A percentile compares a stretch with the other conserved stretches of the same genome.
phyloP scores from a whole-genome alignment of 2,797 vertebrate genomes.

The Spinus olivaceus region DNA sequence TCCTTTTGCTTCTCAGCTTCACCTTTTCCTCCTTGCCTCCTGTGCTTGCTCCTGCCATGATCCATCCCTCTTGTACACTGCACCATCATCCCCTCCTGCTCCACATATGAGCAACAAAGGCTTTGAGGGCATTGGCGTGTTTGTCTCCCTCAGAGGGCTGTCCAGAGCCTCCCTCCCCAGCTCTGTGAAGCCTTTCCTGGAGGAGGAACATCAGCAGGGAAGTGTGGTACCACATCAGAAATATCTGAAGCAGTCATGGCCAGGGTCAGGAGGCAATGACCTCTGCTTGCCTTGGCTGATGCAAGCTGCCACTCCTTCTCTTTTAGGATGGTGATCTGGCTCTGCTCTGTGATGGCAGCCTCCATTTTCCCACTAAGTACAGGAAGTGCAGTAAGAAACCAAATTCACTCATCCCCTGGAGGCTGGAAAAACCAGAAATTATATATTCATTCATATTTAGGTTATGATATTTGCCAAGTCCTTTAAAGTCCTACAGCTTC shows the following conservation, averaged over 20 bases:
- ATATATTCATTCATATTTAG: neutral
- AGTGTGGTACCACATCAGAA: neutral
- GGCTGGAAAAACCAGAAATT: neutral
- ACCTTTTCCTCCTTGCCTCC: neutral
- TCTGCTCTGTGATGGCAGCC: neutral
- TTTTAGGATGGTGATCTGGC: neutral
- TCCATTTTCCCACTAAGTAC: neutral
- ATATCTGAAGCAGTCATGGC: neutral
- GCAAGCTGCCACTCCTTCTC: neutral
- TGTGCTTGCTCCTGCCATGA: fast-evolving
- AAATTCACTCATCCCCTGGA: fast-evolving
- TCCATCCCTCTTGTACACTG: neutral
- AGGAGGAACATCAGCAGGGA: neutral
- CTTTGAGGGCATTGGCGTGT: neutral
- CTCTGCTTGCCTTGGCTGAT: neutral
- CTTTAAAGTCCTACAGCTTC: constrained; percentile 69
- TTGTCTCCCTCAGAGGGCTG: fast-evolving
- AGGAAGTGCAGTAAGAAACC: neutral
- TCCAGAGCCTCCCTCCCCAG: neutral
- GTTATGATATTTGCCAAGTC: constrained; percentile 58
- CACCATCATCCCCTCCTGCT: neutral
- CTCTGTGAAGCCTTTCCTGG: neutral
- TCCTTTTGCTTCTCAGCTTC: neutral
- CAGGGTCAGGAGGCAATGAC: neutral
- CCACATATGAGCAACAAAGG: neutral